Evolutionary conservation across 2,797 vertebrate species (phyloP).

Genomic region (Clamator glandarius): DNA sequence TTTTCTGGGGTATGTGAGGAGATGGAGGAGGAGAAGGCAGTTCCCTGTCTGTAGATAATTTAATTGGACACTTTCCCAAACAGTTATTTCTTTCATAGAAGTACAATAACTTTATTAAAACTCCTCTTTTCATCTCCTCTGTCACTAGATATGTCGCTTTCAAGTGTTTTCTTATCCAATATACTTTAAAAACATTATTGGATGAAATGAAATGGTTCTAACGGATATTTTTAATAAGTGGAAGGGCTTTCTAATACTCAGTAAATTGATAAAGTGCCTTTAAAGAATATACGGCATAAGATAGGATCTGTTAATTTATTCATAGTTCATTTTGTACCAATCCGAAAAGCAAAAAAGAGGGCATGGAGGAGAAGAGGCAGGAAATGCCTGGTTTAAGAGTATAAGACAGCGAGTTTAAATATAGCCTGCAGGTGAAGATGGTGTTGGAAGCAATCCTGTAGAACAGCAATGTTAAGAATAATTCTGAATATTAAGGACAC

Average conservation of each 20-base stretch:
- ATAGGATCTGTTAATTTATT: background rate
- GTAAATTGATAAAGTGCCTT: background rate
- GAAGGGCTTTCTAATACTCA: background rate
- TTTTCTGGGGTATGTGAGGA: background rate
- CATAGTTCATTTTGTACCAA: background rate
- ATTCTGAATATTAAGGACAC: background rate
- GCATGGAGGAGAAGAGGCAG: background rate
- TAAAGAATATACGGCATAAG: background rate
- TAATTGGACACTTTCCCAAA: background rate
- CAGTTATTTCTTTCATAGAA: background rate
- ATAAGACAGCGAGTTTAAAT: background rate
- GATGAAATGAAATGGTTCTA: background rate
- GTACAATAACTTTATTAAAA: background rate
- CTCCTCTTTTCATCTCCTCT: background rate
- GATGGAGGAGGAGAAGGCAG: background rate
- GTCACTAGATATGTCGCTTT: background rate
- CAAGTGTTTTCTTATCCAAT: background rate
- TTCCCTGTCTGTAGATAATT: background rate
- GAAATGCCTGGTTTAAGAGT: accelerated
- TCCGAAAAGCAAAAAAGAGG: background rate
- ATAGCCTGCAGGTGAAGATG: background rate
- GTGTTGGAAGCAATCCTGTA: background rate
- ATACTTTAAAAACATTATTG: background rate
- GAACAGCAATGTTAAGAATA: background rate
- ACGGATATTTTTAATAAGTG: background rate